These are phyloP conservation scores for Caenorhabditis sp. DNA, from an alignment of 2,888 invertebrate genomes.

Conservation along the genomic window DNA sequence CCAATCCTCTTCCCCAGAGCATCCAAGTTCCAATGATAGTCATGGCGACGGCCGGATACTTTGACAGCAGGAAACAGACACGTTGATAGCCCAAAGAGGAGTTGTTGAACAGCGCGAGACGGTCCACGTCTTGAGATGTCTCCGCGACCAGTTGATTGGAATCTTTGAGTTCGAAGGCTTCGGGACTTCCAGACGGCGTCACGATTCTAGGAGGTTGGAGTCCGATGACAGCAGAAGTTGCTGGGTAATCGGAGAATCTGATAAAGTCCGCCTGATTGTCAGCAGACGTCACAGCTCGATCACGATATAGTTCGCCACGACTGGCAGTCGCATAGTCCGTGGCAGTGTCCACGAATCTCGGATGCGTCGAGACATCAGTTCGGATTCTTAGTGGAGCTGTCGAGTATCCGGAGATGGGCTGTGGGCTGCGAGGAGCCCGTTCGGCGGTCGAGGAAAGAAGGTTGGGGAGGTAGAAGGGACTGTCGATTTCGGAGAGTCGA, in stretches of 20 bases:
- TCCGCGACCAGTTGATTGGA: slow-evolving; percentile 18
- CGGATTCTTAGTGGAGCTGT: slow-evolving; percentile 52
- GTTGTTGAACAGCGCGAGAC: slow-evolving; percentile 58
- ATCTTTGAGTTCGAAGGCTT: not conserved
- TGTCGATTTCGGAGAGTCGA: slow-evolving; percentile 56
- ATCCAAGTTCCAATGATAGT: slow-evolving; percentile 63
- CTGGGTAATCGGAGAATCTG: slow-evolving; percentile 48
- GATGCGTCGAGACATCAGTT: slow-evolving; percentile 40
- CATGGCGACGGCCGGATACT: slow-evolving; percentile 60
- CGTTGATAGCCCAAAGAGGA: slow-evolving; percentile 58
- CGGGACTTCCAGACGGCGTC: slow-evolving; percentile 4
- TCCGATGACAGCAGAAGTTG: slow-evolving; percentile 55
- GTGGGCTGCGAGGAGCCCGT: slow-evolving; percentile 1
- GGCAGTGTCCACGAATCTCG: slow-evolving; percentile 41
- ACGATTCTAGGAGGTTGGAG: slow-evolving; percentile 41
- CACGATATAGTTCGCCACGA: no score
- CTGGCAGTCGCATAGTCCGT: no score
- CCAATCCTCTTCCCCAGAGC: slow-evolving; percentile 64
- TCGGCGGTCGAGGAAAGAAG: slow-evolving; percentile 43
- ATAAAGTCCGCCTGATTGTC: slow-evolving; percentile 35
- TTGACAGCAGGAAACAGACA: slow-evolving; percentile 43
- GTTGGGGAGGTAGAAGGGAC: slow-evolving; percentile 45
- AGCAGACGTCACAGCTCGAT: slow-evolving; percentile 8
- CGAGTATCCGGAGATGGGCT: slow-evolving; percentile 32
- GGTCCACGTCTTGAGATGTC: slow-evolving; percentile 46